Base-by-base conservation (phyloP, 2,113 vertebrate species). In the Pedionomus torquatus region DNA sequence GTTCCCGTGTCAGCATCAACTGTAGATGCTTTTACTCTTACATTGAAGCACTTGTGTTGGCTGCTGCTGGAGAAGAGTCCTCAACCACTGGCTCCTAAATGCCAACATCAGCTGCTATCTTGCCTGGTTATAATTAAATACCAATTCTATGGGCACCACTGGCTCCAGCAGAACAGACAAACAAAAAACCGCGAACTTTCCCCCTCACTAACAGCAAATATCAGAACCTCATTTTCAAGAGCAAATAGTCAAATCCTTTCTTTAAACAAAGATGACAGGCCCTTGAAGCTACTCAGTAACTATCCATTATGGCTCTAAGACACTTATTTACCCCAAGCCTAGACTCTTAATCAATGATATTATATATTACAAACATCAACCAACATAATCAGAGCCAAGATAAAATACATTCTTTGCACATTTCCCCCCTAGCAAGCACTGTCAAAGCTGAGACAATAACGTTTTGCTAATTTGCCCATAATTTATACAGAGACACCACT, bases 401-500 rank as follows among this genome's bases (percentile, higher is more conserved):
- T 2, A 61, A 58, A 94, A 87, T 21, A 68, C 52, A 54, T 69
- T 91, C 37, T 72, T 55, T 83, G 57, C 44, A 35, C n/a, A 91
- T 75, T 57, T 60, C 5, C 41, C 86, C 66, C 57, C 41, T 10
- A 87, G 81, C 89, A 92, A 91, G 58, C 25, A 65, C 48, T 68
- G 46, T 87, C 86, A 97, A 74, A 76, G 46, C 65, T 87, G 70
- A 93, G 61, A 82, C 80, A 92, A 89, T 60, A 78, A 82, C 2
- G 3, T 87, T 84, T 44, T 72, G 77, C 74, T 95, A 89, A 93
- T 96, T 92, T 96, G 86, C 65, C 61, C 57, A 87, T 91, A 94
- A 95, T 97, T 92, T 97, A 96, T 65, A 90, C 43, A 77, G 94
- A 92, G 49, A 94, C 77, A 87, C 52, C 66, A 92, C 39, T 76